Evolutionary conservation across 2,797 vertebrate genomes (phyloP).

Genomic region (Muraenolepis orangiensis): DNA sequence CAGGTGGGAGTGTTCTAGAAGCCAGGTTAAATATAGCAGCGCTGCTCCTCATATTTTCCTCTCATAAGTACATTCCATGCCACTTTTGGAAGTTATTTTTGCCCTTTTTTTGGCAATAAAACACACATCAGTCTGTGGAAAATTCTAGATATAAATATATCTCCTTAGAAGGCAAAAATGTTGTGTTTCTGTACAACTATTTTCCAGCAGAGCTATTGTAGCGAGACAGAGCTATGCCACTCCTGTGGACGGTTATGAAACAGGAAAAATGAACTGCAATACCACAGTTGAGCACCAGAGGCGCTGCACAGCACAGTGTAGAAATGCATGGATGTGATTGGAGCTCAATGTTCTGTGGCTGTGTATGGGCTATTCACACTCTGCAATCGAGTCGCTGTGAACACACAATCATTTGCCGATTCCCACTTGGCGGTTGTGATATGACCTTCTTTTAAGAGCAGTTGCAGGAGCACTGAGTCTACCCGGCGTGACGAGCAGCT

Average conservation of each 20-base stretch:
- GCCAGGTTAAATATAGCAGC: conserved; percentile 31
- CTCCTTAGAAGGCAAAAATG: conserved; percentile 3
- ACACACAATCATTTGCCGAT: too few species aligned
- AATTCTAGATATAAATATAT: background rate
- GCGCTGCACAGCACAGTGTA: too few species aligned
- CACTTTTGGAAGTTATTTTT: conserved; percentile 16
- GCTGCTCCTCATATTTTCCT: conserved; percentile 22
- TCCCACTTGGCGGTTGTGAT: too few species aligned
- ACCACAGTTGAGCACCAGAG: background rate
- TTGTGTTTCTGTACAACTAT: background rate
- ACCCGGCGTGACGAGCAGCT: too few species aligned
- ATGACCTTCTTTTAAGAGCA: too few species aligned
- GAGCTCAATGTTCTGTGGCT: background rate
- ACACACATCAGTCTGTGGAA: background rate
- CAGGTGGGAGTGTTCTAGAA: conserved; percentile 31
- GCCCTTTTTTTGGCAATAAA: background rate
- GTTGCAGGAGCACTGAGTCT: too few species aligned
- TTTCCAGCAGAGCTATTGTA: background rate
- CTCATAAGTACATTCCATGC: conserved; percentile 13
- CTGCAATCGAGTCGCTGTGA: too few species aligned
- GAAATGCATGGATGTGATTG: background rate
- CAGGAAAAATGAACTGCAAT: too few species aligned
- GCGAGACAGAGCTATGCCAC: background rate
- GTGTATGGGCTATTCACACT: too few species aligned
- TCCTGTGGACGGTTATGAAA: too few species aligned